Base-by-base conservation (phyloP, 2,113 vertebrate genomes). In the Bubalus kerabau region DNA sequence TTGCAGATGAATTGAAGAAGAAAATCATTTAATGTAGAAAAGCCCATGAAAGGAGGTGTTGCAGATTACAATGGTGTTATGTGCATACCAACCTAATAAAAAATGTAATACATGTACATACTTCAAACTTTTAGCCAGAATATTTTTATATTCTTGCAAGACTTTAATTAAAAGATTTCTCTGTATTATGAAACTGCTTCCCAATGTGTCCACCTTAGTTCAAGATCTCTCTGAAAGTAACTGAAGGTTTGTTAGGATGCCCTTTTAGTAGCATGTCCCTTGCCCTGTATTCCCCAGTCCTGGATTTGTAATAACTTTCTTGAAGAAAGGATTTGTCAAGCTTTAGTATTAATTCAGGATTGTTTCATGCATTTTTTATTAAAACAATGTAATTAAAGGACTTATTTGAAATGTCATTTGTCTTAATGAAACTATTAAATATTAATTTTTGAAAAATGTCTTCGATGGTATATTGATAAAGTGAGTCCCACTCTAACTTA, bases 351-450 rank as follows among this genome's bases (percentile, higher is more conserved):
- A 85, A 91, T 67, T 80, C 11, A 74, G 3, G 14, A 64, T 46
- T 54, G 8, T 62, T 93, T 60, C n/a, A 67, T 96, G 80, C 62
- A 84, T 62, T 83, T 95, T 94, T 94, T 76, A 93, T 86, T 74
- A 56, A 97, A 98, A 83, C 14, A 78, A 91, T 84, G 28, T 84
- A 81, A 74, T 94, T 96, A 95, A 94, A 89, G 21, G 32, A 15
- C 32, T 12, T 90, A 74, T 71, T 76, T n/a, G 62, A 97, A 96
- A 88, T 95, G 12, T 0, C 17, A 83, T 48, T 90, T 67, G 5
- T 87, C 83, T 91, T 97, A 95, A 89, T 97, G 32, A 86, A 80
- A 95, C 10, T 59, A 84, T 74, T 76, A 89, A 92, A 90, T 93
- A 96, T 52, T 96, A 62, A 87, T 84, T 95, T 97, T 76, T 62